phyloP scores from a whole-genome alignment of 2,113 vertebrate genomes.

The Rhynchomys soricoides region DNA sequence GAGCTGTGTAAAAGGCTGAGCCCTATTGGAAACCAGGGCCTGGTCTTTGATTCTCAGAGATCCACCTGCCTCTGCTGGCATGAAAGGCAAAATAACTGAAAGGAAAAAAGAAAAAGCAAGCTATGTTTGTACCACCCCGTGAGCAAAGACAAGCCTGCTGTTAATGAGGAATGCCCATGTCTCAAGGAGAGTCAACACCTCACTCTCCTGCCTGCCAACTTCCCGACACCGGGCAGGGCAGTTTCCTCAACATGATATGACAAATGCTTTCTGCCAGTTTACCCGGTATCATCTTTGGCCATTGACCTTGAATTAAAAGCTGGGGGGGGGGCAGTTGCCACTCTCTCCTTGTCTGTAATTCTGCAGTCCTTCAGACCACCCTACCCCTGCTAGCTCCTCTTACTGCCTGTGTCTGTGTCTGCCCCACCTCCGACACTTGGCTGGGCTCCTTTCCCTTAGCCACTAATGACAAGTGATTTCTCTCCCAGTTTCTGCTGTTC shows the following conservation, averaged over 20 bases:
- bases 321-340: neutral
- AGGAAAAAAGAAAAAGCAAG: neutral
- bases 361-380: neutral
- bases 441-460: neutral
- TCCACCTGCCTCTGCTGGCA: neutral
- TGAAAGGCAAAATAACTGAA: neutral
- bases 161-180: neutral
- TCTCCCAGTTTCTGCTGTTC: neutral
- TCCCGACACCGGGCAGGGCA: neutral
- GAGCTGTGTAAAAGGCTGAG: neutral
- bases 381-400: neutral
- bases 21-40: neutral
- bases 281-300: neutral
- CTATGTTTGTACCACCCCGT: neutral
- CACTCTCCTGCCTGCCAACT: neutral
- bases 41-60: neutral
- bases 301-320: neutral
- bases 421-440: neutral
- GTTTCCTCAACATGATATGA: neutral
- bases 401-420: neutral
- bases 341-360: neutral
- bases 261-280: neutral
- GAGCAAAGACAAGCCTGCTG: neutral
- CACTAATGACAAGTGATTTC: neutral
- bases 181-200: neutral